Base-by-base conservation (phyloP, 2,113 vertebrate species). In the Leptocoma aspasia region DNA sequence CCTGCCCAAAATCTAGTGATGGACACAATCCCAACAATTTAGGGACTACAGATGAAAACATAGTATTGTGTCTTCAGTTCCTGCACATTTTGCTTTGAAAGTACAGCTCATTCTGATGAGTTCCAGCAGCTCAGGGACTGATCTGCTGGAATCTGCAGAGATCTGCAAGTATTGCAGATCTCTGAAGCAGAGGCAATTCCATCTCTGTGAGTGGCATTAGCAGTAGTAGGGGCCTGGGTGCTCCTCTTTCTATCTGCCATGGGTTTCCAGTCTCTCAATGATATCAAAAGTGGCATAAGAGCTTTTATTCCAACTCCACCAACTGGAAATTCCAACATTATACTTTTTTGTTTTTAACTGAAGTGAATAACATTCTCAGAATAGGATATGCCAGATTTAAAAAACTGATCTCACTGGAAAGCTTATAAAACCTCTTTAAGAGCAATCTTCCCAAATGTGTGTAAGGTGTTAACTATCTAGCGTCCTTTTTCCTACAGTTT, bases 141-240 rank as follows among this genome's bases (percentile, higher is more conserved):
- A 24, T 18, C 5, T 63, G 39, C 21, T 42, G 3, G 3, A n/a
- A n/a, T n/a, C n/a, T n/a, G n/a, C n/a, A n/a, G n/a, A n/a, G n/a
- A n/a, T n/a, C n/a, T n/a, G n/a, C n/a, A n/a, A n/a, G n/a, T n/a
- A n/a, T n/a, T n/a, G n/a, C n/a, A n/a, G n/a, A n/a, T n/a, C n/a
- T n/a, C 18, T 1, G 1, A 28, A 31, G 23, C 3, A 7, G 53
- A 47, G 39, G 21, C 21, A 60, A 42, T 14, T 73, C 13, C 42
- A 28, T 16, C 9, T 53, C 71, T 78, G 22, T 0, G 0, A 35
- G 7, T 16, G 28, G 5, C 15, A 44, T 35, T 28, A 59, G 37
- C 7, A n/a, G 5, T 39, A 22, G 35, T 5, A 47, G n/a, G 15
- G 28, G 28, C 9, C 14, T 39, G 33, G 2, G 8, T 59, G 27